Percentiles rank a stretch among this genome's conserved stretches.
Evolutionary conservation across 2,888 invertebrate species (phyloP).

Genomic region (Lampropteryx suffumata): DNA sequence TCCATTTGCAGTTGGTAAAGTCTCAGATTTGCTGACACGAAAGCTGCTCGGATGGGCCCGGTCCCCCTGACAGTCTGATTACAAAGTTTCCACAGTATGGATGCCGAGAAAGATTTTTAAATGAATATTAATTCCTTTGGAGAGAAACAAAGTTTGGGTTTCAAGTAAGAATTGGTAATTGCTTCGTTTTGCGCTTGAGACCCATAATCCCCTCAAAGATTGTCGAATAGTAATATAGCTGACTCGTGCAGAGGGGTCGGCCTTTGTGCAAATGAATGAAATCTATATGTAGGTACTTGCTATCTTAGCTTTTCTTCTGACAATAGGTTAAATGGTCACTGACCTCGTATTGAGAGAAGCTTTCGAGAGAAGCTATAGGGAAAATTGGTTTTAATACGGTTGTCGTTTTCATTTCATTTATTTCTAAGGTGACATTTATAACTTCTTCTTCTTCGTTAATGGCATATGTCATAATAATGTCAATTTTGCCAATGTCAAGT

Average conservation of each 20-base stretch:
- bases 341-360: slow-evolving; percentile 15
- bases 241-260: slow-evolving; percentile 18
- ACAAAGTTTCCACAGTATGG: slow-evolving; percentile 76
- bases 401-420: slow-evolving; percentile 1
- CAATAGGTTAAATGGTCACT: slow-evolving; percentile 23
- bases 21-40: slow-evolving; percentile 69
- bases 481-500: no score
- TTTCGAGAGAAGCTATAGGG: slow-evolving; percentile 5
- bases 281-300: slow-evolving; percentile 31
- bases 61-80: slow-evolving; percentile 66
- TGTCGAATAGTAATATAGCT: slow-evolving; percentile 50
- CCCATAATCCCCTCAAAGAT: slow-evolving; percentile 58
- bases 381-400: slow-evolving; percentile 6
- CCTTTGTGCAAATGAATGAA: slow-evolving; percentile 42
- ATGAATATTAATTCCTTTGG: slow-evolving; percentile 80
- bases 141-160: slow-evolving; percentile 76
- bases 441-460: no score
- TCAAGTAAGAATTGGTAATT: slow-evolving; percentile 71
- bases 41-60: slow-evolving; percentile 34
- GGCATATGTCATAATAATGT: neutral
- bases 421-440: neutral
- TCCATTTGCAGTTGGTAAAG: slow-evolving; percentile 65
- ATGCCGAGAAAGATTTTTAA: slow-evolving; percentile 77
- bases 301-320: slow-evolving; percentile 20
- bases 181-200: slow-evolving; percentile 64